Base-by-base conservation (phyloP, 2,113 vertebrate species). In the Noctilio leporinus region DNA sequence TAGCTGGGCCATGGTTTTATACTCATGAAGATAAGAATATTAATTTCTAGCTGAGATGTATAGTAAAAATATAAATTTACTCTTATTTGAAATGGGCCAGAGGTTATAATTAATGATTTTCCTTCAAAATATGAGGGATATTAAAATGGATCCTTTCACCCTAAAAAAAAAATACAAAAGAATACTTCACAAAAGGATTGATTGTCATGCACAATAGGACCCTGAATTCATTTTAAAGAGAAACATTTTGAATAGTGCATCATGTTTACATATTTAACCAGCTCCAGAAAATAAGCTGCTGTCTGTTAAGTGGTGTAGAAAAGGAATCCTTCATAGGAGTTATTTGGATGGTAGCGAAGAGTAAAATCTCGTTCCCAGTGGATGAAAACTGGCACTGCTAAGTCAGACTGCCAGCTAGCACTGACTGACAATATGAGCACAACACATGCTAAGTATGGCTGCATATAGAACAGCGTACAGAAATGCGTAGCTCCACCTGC, bases 101-200 rank as follows among this genome's bases (percentile, higher is more conserved):
- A 53, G 4, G 10, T 75, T 89, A 49, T 89, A 80, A 96, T 70
- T 73, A 92, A 95, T 93, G 6, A 84, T 94, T 72, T 76, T 5
- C 40, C 67, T 92, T 69, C 10, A 72, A 78, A 89, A 64, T 85
- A 62, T 55, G 49, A 73, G 8, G 12, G 5, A 89, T 67, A 22
- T 94, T 75, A 84, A 77, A 77, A 93, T 59, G 5, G 49, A 65
- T 75, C 62, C 11, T 40, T 75, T 89, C 49, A n/a, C 28, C 51
- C n/a, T 59, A 20, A 95, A 96, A n/a, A n/a, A n/a, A n/a, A n/a
- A n/a, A n/a, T n/a, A 92, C 43, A 89, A 95, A 91, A 64, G 26
- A 75, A 10, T 16, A 49, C 83, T 78, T 85, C n/a, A 64, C 84
- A 93, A 22, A 91, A 91, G 70, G 11, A n/a, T n/a, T n/a, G 9